Base-by-base conservation (phyloP, 2,797 vertebrate genomes). In the Danio kyathit region DNA sequence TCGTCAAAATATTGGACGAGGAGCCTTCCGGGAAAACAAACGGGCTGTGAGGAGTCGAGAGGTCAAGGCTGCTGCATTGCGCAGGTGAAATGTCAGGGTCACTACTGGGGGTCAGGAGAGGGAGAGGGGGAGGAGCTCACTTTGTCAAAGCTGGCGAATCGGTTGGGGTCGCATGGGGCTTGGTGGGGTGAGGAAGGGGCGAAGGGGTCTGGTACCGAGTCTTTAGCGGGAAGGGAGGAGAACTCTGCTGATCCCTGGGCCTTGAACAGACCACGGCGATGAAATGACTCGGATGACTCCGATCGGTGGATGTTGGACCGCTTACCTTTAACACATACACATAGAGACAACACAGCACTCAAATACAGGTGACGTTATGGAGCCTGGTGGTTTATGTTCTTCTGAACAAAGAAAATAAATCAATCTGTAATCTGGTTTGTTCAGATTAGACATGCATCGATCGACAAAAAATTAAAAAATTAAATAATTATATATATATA, bases 141-240 rank as follows among this genome's bases (percentile, higher is more conserved):
- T 97, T 97, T 96, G 95, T 97, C 97, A 95, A 99, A 97, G 95
- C 96, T 96, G 96, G 96, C 96, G 96, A 97, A 98, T 94, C 94
- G 95, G 89, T 95, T 95, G 90, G 95, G 91, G 90, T 95, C 92
- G 89, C 95, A 94, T 88, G 93, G 89, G 92, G 92, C 95, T 93
- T 97, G 96, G 90, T 88, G 94, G 90, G 95, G 88, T 92, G 94
- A 95, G 90, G 95, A 94, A 85, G 96, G 94, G 94, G 96, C 94
- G 92, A 99, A 99, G 88, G 96, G 96, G 93, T 98, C 97, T 77
- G 92, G 94, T 91, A 94, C 89, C 91, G 95, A 92, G 91, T 96
- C 95, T 93, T 97, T 96, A 92, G 95, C 96, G 84, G 94, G 94
- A 83, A 88, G 92, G 91, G 95, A 96, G 46, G 92, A 89, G 90